Base-by-base conservation (phyloP, 2,797 vertebrate species). In the Nyctibius grandis region DNA sequence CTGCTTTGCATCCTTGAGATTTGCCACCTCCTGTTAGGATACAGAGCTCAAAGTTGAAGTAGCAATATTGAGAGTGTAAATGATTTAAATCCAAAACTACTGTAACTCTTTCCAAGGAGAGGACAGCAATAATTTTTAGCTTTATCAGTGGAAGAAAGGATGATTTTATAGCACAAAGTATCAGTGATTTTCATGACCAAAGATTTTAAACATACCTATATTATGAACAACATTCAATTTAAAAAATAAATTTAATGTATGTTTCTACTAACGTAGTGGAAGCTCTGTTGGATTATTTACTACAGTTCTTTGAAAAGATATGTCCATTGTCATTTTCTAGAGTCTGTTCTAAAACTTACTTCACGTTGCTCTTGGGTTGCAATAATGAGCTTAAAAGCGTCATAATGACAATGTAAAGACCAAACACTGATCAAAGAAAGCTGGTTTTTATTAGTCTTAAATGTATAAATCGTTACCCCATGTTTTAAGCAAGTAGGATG, bases 1-100 rank as follows among this genome's bases (percentile, higher is more conserved):
- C 91, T 99, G 98, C 93, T 99, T 99, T 82, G 99, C 99, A 92
- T 99, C 99, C 93, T 97, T 99, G 89, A 99, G 96, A 96, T 98
- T 98, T 68, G 97, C 92, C 87, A 99, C 92, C 86, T 99, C 99
- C 99, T 99, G 95, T 96, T 82, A 88, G 86, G 80, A 95, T 48
- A 92, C 4, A 92, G 77, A 65, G 42, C 34, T 75, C 42, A 78
- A 79, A 83, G 57, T 67, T 90, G 91, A 82, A 86, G 44, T 7
- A 74, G 50, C 11, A 88, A 67, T 20, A 42, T 0, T 57, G 51
- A 54, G 91, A 75, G 33, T 9, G 17, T 42, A 72, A 91, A 69
- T 74, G 3, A 42, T 42, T 64, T 67, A 83, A 54, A 74, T 75
- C 73, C 15, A 89, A 63, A 85, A 73, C 7, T 14, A 81, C 9